phyloP scores from a whole-genome alignment of 2,113 vertebrate species.

The Parus major region DNA sequence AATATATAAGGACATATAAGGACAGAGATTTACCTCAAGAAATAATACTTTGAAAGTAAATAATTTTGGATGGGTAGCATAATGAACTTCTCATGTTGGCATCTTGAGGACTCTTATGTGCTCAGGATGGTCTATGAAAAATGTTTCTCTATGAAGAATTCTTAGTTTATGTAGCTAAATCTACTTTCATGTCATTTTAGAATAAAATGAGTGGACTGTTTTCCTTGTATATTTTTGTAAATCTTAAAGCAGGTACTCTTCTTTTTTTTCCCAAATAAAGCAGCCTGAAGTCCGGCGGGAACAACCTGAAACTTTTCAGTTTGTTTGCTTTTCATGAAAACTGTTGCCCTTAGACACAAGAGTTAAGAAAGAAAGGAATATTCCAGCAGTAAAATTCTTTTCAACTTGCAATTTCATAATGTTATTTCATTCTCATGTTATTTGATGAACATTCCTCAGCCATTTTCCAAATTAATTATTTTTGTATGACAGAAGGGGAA shows the following conservation, averaged over 20 bases:
- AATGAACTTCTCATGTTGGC: neutral
- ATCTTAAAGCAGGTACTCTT: neutral
- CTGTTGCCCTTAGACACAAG: neutral
- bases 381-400: constrained; percentile 8
- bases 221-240: neutral
- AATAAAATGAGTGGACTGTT: neutral
- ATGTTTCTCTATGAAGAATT: neutral
- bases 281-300: neutral
- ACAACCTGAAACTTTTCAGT: neutral
- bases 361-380: neutral
- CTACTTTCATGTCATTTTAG: neutral
- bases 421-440: neutral
- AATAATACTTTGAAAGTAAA: neutral
- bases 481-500: neutral
- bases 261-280: neutral
- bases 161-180: neutral
- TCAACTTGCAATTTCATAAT: neutral
- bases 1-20: neutral
- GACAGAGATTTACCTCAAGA: neutral
- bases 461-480: constrained; percentile 33
- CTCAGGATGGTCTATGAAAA: neutral
- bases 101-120: neutral
- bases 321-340: constrained; percentile 24
- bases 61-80: neutral
- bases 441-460: neutral